Base-by-base conservation (phyloP, 2,888 invertebrate species). In the Dione vanillae region DNA sequence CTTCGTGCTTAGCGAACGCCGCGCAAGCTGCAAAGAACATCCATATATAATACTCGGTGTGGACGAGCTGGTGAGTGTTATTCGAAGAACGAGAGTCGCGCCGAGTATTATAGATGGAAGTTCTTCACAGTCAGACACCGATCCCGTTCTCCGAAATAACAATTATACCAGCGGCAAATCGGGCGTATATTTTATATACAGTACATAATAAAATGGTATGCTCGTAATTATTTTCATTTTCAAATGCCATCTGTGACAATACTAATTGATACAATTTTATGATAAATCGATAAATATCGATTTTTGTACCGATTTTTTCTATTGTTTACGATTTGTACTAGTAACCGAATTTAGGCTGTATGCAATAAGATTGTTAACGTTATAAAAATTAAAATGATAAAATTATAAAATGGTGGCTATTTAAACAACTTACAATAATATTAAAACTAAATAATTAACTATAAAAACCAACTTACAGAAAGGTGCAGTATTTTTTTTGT, bases 91-190 rank as follows among this genome's bases (percentile, higher is more conserved):
- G 85, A 82, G 78, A 80, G 77, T 77, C 78, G 81, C 78, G 78
- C 83, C 86, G 85, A 91, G 90, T 90, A 90, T 90, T 90, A 89
- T 86, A 90, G 84, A 78, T 85, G 88, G 88, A 85, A 77, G 82
- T 86, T 85, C 83, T 78, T 81, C 80, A 79, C 83, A 82, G 82
- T 85, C 84, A 84, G 82, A 87, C 86, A 84, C 85, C 88, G 88
- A 89, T 88, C 91, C 85, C 88, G 88, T 90, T 88, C 91, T 89
- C 86, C 90, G 82, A 87, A 89, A 89, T 89, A 91, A 89, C 90
- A 88, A 78, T 76, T 77, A 78, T 82, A 77, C 80, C 85, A 85
- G 84, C 84, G 80, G 77, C 74, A 65, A 67, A 52, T 49, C 10
- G 9, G 7, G 27, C 7, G 11, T 11, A 62, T 8, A 7, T 12